Conservation (phyloP, 2,888 invertebrate genomes). For the Rhagonycha lutea region DNA sequence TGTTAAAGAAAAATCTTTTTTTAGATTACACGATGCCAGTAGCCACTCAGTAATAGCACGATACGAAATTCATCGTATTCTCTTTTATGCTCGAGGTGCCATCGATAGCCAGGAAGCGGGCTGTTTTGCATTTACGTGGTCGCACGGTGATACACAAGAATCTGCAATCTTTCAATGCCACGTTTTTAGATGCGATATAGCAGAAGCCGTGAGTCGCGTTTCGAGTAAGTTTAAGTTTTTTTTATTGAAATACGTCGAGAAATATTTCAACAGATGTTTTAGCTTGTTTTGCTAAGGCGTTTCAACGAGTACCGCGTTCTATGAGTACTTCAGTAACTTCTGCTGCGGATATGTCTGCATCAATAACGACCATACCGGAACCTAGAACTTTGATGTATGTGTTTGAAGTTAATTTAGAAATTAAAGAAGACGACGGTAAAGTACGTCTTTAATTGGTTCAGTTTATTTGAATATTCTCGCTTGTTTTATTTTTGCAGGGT, state of each 20-base stretch:
- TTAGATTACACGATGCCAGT: conserved; percentile 80
- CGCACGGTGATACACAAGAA: conserved; percentile 87
- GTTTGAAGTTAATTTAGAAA: conserved; percentile 90
- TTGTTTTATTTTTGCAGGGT: conserved; percentile 57
- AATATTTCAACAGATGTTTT: conserved; percentile 25
- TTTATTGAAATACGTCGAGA: neutral
- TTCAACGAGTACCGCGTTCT: conserved; percentile 83
- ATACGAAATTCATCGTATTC: conserved; percentile 89
- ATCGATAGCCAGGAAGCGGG: conserved; percentile 80
- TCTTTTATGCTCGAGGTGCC: conserved; percentile 92
- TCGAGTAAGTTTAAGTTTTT: conserved; percentile 61
- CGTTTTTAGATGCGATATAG: conserved; percentile 93
- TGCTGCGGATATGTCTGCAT: conserved; percentile 56
- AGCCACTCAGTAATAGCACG: conserved; percentile 82
- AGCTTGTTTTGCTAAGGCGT: conserved; percentile 93
- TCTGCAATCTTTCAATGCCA: conserved; percentile 95
- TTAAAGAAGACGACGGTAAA: conserved; percentile 91
- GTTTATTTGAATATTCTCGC: neutral
- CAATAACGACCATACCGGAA: conserved; percentile 67
- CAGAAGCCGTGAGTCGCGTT: conserved; percentile 85
- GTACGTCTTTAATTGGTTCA: conserved; percentile 49
- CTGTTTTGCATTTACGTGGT: conserved; percentile 99
- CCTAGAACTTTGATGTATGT: conserved; percentile 74
- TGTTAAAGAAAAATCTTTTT: conserved; percentile 28
- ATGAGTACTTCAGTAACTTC: conserved; percentile 78